These are phyloP conservation scores for Camponotus floridanus DNA, from an alignment of 1,140 invertebrate genomes.

Conservation along the genomic window DNA sequence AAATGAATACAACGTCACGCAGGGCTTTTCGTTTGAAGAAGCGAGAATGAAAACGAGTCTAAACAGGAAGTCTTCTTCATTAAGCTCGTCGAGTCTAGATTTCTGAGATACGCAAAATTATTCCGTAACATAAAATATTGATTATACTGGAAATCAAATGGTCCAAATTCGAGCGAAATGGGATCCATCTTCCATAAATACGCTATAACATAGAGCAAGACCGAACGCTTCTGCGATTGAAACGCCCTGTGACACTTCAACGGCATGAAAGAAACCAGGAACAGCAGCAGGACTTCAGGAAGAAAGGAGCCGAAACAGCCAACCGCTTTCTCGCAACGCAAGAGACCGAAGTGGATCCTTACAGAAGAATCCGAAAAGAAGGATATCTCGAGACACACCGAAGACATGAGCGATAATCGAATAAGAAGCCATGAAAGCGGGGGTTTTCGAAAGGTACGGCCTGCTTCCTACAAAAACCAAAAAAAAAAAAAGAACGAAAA, in stretches of 20 bases:
- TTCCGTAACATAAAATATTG: background rate
- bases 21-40: constrained; percentile 59
- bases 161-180: background rate
- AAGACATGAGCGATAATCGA: constrained; percentile 55
- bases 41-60: background rate
- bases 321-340: background rate
- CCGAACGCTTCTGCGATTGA: constrained; percentile 18
- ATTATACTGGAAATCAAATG: background rate
- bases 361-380: constrained; percentile 16
- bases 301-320: background rate
- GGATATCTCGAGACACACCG: background rate
- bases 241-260: background rate
- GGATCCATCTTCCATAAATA: background rate
- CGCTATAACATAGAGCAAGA: background rate
- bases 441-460: constrained; percentile 63
- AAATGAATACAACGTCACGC: background rate
- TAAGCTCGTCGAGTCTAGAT: background rate
- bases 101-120: background rate
- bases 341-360: constrained; percentile 16
- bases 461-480: constrained; percentile 44
- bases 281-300: constrained; percentile 4
- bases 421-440: constrained; percentile 54
- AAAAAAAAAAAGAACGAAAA: constrained; percentile 35
- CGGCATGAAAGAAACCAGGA: background rate
- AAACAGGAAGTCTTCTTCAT: background rate